Evolutionary conservation across 2,797 vertebrate species (phyloP).

Genomic region (Liparis tanakae): DNA sequence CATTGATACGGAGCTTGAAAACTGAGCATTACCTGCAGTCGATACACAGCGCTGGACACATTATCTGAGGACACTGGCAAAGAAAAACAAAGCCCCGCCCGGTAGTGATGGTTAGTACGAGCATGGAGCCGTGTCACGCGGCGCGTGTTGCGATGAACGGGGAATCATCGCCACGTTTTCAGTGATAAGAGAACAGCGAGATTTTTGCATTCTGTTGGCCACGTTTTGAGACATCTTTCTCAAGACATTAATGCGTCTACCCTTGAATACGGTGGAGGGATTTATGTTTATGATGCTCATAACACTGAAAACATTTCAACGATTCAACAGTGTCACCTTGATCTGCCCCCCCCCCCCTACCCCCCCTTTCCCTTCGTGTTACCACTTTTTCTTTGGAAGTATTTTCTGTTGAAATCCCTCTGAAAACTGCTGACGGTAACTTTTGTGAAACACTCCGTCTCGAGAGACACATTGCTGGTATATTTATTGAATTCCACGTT

Average conservation of each 20-base stretch:
- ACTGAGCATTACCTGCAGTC: constrained; percentile 25
- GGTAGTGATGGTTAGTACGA: constrained; percentile 65
- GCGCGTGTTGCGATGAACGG: constrained; percentile 34
- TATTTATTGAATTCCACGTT: constrained; percentile 2
- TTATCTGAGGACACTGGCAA: constrained; percentile 18
- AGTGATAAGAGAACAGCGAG: neutral
- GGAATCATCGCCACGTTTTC: constrained; percentile 11
- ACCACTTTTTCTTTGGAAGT: no score
- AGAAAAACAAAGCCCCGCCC: constrained; percentile 33
- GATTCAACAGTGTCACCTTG: constrained; percentile 12
- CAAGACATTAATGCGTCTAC: neutral
- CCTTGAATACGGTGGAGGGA: neutral
- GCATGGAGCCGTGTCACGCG: constrained; percentile 53
- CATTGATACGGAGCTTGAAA: constrained; percentile 25
- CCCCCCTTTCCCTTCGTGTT: no score
- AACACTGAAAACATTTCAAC: constrained; percentile 19
- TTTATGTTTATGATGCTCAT: constrained; percentile 18
- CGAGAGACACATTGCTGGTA: neutral
- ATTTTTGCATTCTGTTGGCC: constrained; percentile 19
- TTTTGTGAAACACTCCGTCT: neutral
- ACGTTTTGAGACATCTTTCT: constrained; percentile 4
- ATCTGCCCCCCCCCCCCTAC: neutral
- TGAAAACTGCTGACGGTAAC: neutral
- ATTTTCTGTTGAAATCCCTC: no score
- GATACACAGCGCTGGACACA: constrained; percentile 19